Percentiles rank a stretch among this genome's conserved stretches.
Conservation (phyloP, 2,888 invertebrate genomes). For the Spatulosminthurus flaviceps region DNA sequence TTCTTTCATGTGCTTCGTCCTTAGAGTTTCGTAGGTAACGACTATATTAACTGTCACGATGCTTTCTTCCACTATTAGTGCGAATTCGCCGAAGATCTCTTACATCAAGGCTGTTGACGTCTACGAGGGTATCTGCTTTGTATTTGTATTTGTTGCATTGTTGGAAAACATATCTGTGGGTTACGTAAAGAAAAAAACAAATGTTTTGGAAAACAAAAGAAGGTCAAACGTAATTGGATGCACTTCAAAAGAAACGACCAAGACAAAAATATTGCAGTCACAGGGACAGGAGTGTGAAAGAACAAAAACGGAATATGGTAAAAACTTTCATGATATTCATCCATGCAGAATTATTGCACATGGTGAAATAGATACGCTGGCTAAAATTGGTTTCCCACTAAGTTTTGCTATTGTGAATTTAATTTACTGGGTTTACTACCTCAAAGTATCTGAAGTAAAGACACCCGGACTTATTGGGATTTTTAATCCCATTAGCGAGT, state of each 20-base stretch:
- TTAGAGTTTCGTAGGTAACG: too few relatives aligned
- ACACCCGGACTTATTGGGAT: too few relatives aligned
- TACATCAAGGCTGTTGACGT: conserved; percentile 70
- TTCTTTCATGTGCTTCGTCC: too few relatives aligned
- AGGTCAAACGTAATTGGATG: too few relatives aligned
- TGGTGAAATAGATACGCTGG: conserved; percentile 38
- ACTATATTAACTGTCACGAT: conserved; percentile 70
- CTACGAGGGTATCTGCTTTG: conserved; percentile 65
- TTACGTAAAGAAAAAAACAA: conserved; percentile 63
- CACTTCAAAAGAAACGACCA: too few relatives aligned
- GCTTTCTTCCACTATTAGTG: conserved; percentile 67
- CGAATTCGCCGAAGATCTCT: conserved; percentile 69
- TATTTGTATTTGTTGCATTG: conserved; percentile 70
- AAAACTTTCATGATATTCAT: too few relatives aligned
- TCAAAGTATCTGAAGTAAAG: neutral
- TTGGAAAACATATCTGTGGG: conserved; percentile 70
- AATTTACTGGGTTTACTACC: conserved; percentile 53
- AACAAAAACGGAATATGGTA: too few relatives aligned
- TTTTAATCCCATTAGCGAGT: too few relatives aligned
- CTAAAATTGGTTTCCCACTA: conserved; percentile 53
- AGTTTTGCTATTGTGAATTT: conserved; percentile 54
- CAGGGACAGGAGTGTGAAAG: too few relatives aligned
- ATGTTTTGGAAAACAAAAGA: too few relatives aligned
- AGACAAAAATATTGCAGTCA: too few relatives aligned
- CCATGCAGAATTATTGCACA: neutral